Conservation (phyloP, 1,140 invertebrate genomes). For the Pseudomyrmex cubaensis region DNA sequence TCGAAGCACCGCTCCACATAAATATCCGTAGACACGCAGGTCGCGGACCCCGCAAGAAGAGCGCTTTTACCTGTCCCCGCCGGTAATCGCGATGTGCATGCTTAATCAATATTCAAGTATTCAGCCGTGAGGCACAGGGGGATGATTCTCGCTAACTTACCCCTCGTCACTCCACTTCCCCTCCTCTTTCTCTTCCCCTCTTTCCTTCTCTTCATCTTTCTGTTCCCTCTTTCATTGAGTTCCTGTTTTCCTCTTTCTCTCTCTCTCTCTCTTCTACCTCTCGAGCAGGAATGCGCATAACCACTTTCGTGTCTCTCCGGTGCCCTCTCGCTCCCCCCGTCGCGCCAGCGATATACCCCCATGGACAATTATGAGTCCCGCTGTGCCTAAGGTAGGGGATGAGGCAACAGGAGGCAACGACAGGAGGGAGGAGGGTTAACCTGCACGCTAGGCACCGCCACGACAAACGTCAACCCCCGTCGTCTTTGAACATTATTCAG, state of each 20-base stretch:
- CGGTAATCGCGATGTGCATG: slow-evolving; percentile 77
- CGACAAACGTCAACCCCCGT: slow-evolving; percentile 80
- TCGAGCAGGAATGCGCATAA: slow-evolving; percentile 67
- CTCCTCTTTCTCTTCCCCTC: background rate
- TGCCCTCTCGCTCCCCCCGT: slow-evolving; percentile 18
- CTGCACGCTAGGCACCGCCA: slow-evolving; percentile 83
- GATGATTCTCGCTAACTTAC: background rate
- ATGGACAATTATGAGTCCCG: slow-evolving; percentile 78
- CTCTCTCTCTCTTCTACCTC: background rate
- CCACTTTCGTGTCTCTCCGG: slow-evolving; percentile 68
- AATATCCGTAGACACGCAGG: slow-evolving; percentile 80
- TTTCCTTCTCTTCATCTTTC: slow-evolving; percentile 15
- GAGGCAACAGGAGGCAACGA: slow-evolving; percentile 34
- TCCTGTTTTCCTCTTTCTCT: background rate
- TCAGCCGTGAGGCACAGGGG: slow-evolving; percentile 64
- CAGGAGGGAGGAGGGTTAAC: background rate
- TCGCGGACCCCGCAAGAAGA: slow-evolving; percentile 47
- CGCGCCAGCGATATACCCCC: slow-evolving; percentile 69
- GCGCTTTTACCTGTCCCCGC: slow-evolving; percentile 69
- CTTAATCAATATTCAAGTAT: slow-evolving; percentile 81
- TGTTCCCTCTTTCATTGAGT: background rate
- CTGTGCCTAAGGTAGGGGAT: slow-evolving; percentile 57
- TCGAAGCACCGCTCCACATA: slow-evolving; percentile 68
- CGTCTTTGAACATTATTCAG: slow-evolving; percentile 78
- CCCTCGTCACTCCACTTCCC: background rate